Percentiles rank a stretch among this genome's conserved stretches.
phyloP scores from a whole-genome alignment of 1,140 invertebrate genomes.

The Drosophila littoralis region DNA sequence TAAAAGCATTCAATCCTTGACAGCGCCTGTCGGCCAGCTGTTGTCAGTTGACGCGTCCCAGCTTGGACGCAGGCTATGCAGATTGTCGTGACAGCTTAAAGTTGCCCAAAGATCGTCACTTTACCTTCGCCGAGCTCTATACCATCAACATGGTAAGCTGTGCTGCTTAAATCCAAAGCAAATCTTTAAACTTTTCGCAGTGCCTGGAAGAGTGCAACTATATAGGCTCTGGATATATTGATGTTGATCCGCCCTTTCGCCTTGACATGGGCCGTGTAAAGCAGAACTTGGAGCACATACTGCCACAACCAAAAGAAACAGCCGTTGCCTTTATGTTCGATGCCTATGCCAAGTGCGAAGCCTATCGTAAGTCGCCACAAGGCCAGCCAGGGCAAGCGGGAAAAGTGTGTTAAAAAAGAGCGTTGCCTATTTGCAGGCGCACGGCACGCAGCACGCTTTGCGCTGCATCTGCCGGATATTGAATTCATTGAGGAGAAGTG shows the following conservation, averaged over 20 bases:
- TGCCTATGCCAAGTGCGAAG: constrained; percentile 53
- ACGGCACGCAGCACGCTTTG: constrained; percentile 37
- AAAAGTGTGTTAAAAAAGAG: neutral
- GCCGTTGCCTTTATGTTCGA: constrained; percentile 52
- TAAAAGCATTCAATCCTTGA: neutral
- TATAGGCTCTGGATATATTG: constrained; percentile 57
- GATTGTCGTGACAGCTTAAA: constrained; percentile 46
- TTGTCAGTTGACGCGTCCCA: constrained; percentile 57
- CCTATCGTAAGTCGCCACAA: constrained; percentile 45
- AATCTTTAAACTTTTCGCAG: constrained; percentile 10
- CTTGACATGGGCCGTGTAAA: constrained; percentile 54
- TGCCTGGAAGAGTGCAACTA: constrained; percentile 72
- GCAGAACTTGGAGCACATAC: constrained; percentile 39
- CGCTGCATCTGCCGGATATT: constrained; percentile 60
- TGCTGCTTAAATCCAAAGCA: too few relatives aligned
- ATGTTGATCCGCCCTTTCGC: constrained; percentile 60
- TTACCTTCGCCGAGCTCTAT: constrained; percentile 56
- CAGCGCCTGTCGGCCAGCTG: constrained; percentile 56
- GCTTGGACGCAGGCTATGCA: constrained; percentile 45
- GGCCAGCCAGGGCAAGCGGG: too few relatives aligned
- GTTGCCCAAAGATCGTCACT: constrained; percentile 34
- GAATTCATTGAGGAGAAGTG: constrained; percentile 64
- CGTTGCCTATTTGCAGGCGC: constrained; percentile 31
- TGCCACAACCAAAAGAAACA: constrained; percentile 51
- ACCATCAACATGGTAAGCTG: constrained; percentile 67